Percentiles rank a stretch among this genome's conserved stretches.
phyloP scores from a whole-genome alignment of 2,113 vertebrate genomes.

The Laticauda laticaudata region DNA sequence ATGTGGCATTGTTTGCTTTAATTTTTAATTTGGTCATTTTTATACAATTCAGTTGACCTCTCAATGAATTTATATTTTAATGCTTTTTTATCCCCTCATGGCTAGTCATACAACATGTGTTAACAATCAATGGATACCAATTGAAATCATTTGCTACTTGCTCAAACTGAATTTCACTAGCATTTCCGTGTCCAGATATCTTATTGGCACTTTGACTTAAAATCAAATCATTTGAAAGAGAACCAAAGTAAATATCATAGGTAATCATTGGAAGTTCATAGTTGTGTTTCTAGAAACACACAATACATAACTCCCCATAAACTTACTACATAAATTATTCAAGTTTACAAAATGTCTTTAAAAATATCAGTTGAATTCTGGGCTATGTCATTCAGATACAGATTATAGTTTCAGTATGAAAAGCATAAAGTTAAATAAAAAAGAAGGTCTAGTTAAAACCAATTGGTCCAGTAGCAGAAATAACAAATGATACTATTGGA shows the following conservation, averaged over 20 bases:
- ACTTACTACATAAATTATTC: neutral
- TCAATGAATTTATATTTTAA: neutral
- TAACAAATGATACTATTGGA: neutral
- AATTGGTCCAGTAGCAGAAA: neutral
- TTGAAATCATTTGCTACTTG: neutral
- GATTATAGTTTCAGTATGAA: neutral
- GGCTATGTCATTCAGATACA: neutral
- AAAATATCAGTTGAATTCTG: neutral
- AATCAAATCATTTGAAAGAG: neutral
- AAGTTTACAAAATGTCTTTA: neutral
- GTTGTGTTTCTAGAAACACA: neutral
- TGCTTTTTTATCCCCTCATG: neutral
- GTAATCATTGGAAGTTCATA: neutral
- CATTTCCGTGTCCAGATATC: neutral
- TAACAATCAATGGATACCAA: neutral
- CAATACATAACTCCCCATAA: neutral
- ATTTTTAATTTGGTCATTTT: neutral
- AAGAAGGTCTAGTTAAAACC: neutral
- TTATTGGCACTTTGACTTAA: neutral
- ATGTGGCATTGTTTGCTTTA: neutral
- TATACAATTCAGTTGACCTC: neutral
- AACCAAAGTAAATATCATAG: neutral
- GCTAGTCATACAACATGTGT: neutral
- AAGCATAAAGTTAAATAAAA: neutral
- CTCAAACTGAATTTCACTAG: neutral